These are phyloP conservation scores for Menidia menidia DNA, from an alignment of 2,797 vertebrate genomes.

Conservation along the genomic window DNA sequence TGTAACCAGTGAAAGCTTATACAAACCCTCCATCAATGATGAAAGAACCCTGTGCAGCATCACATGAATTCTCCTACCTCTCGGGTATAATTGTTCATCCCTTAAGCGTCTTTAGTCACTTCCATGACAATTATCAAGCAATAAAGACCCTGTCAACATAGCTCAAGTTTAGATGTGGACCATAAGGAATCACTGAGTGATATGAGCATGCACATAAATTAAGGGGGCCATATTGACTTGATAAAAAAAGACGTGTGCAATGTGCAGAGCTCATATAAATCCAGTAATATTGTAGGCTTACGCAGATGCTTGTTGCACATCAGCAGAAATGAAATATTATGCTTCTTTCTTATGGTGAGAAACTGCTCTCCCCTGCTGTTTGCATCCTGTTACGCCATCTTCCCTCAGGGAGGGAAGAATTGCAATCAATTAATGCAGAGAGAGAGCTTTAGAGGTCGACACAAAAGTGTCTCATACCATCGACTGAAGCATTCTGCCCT, in stretches of 20 bases:
- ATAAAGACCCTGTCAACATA: slow-evolving; percentile 41
- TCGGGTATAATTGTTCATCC: slow-evolving; percentile 47
- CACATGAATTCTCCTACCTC: slow-evolving; percentile 41
- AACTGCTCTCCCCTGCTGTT: slow-evolving; percentile 59
- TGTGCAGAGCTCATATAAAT: slow-evolving; percentile 34
- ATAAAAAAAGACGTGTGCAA: slow-evolving; percentile 29
- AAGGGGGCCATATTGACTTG: not conserved
- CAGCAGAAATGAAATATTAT: slow-evolving; percentile 47
- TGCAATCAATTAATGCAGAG: slow-evolving; percentile 81
- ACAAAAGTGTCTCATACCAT: slow-evolving; percentile 73
- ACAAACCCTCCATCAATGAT: slow-evolving; percentile 14
- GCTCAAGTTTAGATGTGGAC: slow-evolving; percentile 28
- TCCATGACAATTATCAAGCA: slow-evolving; percentile 36
- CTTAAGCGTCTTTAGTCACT: slow-evolving; percentile 61
- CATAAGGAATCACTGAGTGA: slow-evolving; percentile 22
- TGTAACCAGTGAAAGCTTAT: slow-evolving; percentile 9
- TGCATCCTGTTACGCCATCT: slow-evolving; percentile 62
- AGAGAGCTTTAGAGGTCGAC: slow-evolving; percentile 79
- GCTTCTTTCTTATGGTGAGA: slow-evolving; percentile 55
- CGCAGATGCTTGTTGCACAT: slow-evolving; percentile 37
- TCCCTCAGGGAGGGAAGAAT: slow-evolving; percentile 69
- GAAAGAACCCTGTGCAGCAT: slow-evolving; percentile 36
- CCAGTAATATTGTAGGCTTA: slow-evolving; percentile 38
- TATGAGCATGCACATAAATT: slow-evolving; percentile 14
- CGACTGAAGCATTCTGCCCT: slow-evolving; percentile 61